Evolutionary conservation across 2,888 invertebrate genomes (phyloP), one percentile per base, ranked within the genome.

Genomic region (Poecilus cupreus): DNA sequence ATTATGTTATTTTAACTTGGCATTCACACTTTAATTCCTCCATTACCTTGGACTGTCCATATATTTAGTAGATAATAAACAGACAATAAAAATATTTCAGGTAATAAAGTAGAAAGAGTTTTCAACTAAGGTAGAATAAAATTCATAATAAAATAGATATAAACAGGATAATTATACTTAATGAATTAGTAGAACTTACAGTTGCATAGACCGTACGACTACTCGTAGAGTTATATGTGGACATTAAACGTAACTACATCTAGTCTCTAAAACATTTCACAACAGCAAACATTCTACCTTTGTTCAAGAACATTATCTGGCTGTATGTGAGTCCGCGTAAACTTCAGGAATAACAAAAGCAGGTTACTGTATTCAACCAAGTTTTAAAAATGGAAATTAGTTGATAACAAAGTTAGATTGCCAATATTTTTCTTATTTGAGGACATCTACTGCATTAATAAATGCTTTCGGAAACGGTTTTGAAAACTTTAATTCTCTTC

Each of bases 381-480:
- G 2, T 32, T 60, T 60, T 60, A 60, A 60, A 60, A 60, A 60
- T 60, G 60, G 60, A 60, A 60, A 60, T 60, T 60, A 60, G 22
- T 60, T 60, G 60, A 60, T 60, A 60, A 60, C 60, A 26, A 60
- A 60, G 60, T 60, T 60, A 22, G 60, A 60, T 60, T 60, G 60
- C 22, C 26, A 11, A 60, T 60, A 26, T 26, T 60, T 60, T 60
- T 60, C 24, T 54, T 22, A 22, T 54, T 60, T 60, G 43, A 32
- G 4, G 32, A 32, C n/a, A n/a, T n/a, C n/a, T n/a, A n/a, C 32
- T 32, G 32, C 32, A 32, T 32, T 32, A 32, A 6, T 32, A 32
- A 32, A 26, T 26, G 2, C 26, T 26, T 26, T 26, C n/a, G n/a
- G n/a, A n/a, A n/a, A n/a, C n/a, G n/a, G n/a, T n/a, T n/a, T n/a